phyloP scores from a whole-genome alignment of 2,888 invertebrate genomes.

The Platerodrilus igneus region DNA sequence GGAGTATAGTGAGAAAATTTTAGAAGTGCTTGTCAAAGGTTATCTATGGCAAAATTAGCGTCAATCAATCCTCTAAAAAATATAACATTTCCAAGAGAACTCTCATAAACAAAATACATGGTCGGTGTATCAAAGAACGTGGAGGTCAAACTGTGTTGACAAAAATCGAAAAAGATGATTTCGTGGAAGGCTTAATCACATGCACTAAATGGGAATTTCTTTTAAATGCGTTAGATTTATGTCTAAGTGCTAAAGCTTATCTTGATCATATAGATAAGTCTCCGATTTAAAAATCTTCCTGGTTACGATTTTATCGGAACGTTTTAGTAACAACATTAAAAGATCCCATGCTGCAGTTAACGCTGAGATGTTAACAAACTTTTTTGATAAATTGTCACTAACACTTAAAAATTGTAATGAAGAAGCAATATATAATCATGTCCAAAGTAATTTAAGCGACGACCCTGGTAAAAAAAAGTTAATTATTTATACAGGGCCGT shows the following conservation, averaged over 20 bases:
- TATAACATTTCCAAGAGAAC: conserved; percentile 10
- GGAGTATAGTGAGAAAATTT: too few species aligned
- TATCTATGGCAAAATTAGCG: too few species aligned
- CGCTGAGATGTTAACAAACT: conserved; percentile 4
- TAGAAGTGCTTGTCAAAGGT: too few species aligned
- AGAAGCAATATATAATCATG: too few species aligned
- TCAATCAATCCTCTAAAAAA: conserved; percentile 7
- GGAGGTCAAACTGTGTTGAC: conserved; percentile 10
- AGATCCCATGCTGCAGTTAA: conserved; percentile 6
- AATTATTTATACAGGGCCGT: conserved; percentile 3
- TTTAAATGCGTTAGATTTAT: conserved; percentile 4
- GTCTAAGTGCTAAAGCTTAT: conserved; percentile 8
- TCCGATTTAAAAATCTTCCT: too few species aligned
- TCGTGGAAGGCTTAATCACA: conserved; percentile 8
- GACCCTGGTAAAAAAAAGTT: conserved; percentile 10
- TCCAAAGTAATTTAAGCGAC: conserved; percentile 5
- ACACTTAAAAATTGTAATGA: too few species aligned
- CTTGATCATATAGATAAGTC: conserved; percentile 4
- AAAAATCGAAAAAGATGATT: conserved; percentile 8
- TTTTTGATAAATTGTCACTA: conserved; percentile 5
- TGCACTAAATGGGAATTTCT: conserved; percentile 9
- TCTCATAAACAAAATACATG: conserved; percentile 11
- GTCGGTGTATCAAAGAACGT: conserved; percentile 8
- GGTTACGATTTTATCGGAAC: conserved; percentile 11
- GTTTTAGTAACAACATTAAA: conserved; percentile 9